Conservation (phyloP, 2,888 invertebrate genomes). For the Megamerina dolium region DNA sequence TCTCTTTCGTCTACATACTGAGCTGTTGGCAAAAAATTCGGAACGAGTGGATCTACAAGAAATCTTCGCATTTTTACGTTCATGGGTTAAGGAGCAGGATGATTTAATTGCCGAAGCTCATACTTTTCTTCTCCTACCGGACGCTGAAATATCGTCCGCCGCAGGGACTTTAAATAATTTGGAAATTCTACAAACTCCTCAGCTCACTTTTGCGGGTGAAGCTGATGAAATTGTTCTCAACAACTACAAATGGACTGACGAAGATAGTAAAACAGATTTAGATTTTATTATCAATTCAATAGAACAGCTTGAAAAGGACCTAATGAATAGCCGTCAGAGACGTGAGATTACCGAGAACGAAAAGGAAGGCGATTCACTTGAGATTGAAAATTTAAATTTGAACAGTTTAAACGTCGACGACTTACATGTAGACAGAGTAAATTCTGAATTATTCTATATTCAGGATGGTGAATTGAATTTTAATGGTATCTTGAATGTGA, state of each 20-base stretch:
- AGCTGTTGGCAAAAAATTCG: conserved; percentile 37
- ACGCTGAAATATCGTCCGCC: background rate
- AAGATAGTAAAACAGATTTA: conserved; percentile 32
- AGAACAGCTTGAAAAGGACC: conserved; percentile 25
- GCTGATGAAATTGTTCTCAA: conserved; percentile 34
- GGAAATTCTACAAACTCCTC: conserved; percentile 24
- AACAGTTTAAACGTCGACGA: conserved; percentile 34
- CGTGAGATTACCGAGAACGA: conserved; percentile 20
- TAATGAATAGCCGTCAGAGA: conserved; percentile 13
- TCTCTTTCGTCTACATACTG: conserved; percentile 36
- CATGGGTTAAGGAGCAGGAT: conserved; percentile 37
- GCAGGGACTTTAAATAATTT: conserved; percentile 17
- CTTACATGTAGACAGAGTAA: conserved; percentile 36
- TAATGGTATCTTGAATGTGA: conserved; percentile 32
- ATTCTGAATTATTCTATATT: conserved; percentile 35
- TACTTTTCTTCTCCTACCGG: conserved; percentile 14
- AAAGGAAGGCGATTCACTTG: too few relatives aligned
- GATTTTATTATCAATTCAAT: conserved; percentile 30
- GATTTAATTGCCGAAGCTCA: conserved; percentile 26
- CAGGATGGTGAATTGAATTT: conserved; percentile 32
- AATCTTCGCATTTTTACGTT: conserved; percentile 32
- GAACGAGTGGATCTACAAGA: conserved; percentile 39
- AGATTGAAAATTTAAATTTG: conserved; percentile 30
- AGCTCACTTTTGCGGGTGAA: conserved; percentile 30
- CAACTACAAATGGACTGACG: conserved; percentile 32